Conservation (phyloP, 2,797 vertebrate species). For the Rhinatrema bivittatum region DNA sequence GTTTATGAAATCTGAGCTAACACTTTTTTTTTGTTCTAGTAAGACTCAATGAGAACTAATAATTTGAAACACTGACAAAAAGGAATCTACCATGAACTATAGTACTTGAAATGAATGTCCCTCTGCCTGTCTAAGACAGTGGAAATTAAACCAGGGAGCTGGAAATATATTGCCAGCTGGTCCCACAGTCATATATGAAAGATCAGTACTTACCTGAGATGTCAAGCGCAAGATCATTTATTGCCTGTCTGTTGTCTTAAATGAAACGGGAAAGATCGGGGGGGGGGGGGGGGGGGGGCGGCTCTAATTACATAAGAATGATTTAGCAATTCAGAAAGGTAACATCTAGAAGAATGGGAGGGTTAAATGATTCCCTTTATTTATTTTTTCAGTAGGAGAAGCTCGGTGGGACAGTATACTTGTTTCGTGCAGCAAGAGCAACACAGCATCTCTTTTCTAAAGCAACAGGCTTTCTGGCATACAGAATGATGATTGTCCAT, state of each 20-base stretch:
- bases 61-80: slow-evolving; percentile 42
- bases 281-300: slow-evolving; percentile 5
- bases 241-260: slow-evolving; percentile 16
- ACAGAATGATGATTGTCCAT: no score
- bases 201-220: slow-evolving; percentile 26
- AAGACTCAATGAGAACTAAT: slow-evolving; percentile 25
- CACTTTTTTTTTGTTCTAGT: slow-evolving; percentile 12
- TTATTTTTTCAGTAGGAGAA: no score
- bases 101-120: slow-evolving; percentile 27
- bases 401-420: no score
- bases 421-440: no score
- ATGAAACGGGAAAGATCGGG: slow-evolving; percentile 8
- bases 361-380: not conserved
- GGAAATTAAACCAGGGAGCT: slow-evolving; percentile 44
- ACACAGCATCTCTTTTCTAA: no score
- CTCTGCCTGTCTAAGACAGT: slow-evolving; percentile 35
- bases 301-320: slow-evolving; percentile 6
- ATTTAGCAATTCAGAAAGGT: slow-evolving; percentile 7
- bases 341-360: not conserved
- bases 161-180: slow-evolving; percentile 41
- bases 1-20: slow-evolving; percentile 36
- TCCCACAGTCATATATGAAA: slow-evolving; percentile 33
- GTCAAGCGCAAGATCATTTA: slow-evolving; percentile 30
- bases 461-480: no score
- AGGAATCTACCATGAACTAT: slow-evolving; percentile 26